These are phyloP conservation scores for Lasioglossum leucozonium DNA, from an alignment of 2,888 invertebrate species.

Conservation along the genomic window DNA sequence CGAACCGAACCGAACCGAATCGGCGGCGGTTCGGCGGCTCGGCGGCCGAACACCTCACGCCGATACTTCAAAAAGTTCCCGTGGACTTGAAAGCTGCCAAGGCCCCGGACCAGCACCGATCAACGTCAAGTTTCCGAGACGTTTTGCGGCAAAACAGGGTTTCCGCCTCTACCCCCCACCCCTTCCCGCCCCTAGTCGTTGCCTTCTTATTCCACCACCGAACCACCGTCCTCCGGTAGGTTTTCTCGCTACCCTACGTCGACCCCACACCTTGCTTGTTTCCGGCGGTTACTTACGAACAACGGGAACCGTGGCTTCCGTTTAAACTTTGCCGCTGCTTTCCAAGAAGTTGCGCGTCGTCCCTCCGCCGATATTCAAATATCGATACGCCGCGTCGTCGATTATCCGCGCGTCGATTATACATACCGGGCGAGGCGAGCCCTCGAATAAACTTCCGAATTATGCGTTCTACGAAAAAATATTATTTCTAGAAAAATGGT, in stretches of 20 bases:
- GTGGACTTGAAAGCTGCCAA: conserved; percentile 56
- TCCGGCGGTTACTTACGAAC: conserved; percentile 52
- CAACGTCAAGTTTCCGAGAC: conserved; percentile 57
- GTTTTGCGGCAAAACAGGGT: conserved; percentile 54
- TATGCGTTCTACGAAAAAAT: no score
- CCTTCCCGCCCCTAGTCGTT: neutral
- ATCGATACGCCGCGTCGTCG: conserved; percentile 16
- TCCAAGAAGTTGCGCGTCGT: conserved; percentile 23
- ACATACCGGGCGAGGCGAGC: no score
- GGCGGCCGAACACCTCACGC: conserved; percentile 11
- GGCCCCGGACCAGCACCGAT: conserved; percentile 51
- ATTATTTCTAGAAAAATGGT: no score
- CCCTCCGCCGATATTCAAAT: conserved; percentile 37
- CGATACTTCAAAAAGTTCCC: conserved; percentile 49
- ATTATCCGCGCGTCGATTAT: neutral
- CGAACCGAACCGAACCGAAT: neutral
- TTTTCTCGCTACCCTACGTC: neutral
- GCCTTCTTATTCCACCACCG: neutral
- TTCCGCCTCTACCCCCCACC: conserved; percentile 3
- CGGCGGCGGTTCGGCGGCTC: conserved; percentile 8
- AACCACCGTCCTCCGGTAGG: neutral
- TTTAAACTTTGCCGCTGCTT: conserved; percentile 32
- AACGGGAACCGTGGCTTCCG: conserved; percentile 24
- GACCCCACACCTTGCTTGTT: conserved; percentile 20
- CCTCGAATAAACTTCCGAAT: no score